A percentile compares a stretch with the other conserved stretches of the same genome.
Evolutionary conservation across 2,113 vertebrate genomes (phyloP).

Genomic region (Electrona antarctica): DNA sequence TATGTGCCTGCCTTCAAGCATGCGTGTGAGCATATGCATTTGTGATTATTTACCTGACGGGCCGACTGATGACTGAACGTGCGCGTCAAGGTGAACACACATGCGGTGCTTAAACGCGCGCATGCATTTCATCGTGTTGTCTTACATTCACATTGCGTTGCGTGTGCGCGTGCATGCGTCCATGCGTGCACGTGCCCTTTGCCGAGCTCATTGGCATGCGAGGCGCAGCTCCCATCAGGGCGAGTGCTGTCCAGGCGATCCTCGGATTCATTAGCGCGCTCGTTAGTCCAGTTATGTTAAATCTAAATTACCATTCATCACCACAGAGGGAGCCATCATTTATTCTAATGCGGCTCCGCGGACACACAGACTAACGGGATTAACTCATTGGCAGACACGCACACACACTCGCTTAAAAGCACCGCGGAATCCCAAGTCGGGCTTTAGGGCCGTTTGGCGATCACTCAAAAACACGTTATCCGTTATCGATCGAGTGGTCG

Average conservation of each 20-base stretch:
- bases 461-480: conserved; percentile 61
- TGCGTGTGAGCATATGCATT: conserved; percentile 21
- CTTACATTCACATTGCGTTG: neutral
- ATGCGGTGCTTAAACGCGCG: conserved; percentile 6
- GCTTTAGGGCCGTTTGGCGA: conserved; percentile 56
- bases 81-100: conserved; percentile 45
- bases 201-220: conserved; percentile 78
- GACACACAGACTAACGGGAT: conserved; percentile 73
- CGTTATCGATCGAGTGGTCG: conserved; percentile 62
- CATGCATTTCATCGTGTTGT: too few relatives aligned
- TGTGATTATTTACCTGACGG: conserved; percentile 12
- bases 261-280: conserved; percentile 82
- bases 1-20: neutral
- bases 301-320: conserved; percentile 85
- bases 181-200: conserved; percentile 60
- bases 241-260: conserved; percentile 75
- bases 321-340: conserved; percentile 78
- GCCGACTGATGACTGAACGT: conserved; percentile 12
- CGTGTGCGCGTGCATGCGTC: neutral
- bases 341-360: conserved; percentile 76
- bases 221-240: conserved; percentile 51
- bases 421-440: conserved; percentile 65
- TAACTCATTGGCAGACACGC: conserved; percentile 70
- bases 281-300: conserved; percentile 85
- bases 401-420: conserved; percentile 49